These are phyloP conservation scores for Sciurus vulgaris DNA, from an alignment of 2,797 vertebrate species.

Conservation along the genomic window DNA sequence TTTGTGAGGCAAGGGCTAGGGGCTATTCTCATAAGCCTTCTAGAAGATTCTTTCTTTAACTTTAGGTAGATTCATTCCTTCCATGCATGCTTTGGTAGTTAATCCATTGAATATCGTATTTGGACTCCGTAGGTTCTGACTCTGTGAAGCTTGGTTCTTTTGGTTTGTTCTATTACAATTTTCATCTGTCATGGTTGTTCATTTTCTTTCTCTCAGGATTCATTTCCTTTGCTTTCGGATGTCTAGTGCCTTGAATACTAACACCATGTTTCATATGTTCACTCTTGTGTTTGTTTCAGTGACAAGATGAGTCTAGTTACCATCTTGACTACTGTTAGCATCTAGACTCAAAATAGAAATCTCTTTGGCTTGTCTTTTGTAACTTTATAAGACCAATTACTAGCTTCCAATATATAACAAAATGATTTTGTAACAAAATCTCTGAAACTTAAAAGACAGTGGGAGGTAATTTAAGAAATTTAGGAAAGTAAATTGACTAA, in stretches of 20 bases:
- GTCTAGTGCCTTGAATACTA: not conserved
- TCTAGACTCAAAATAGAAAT: not conserved
- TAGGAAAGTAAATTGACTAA: not conserved
- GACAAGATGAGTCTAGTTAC: not conserved
- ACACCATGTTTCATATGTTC: not conserved
- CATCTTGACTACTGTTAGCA: not conserved
- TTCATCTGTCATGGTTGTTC: not conserved
- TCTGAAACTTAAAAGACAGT: not conserved
- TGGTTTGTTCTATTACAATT: not conserved
- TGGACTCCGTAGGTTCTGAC: not conserved
- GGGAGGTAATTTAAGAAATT: not conserved
- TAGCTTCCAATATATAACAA: not conserved
- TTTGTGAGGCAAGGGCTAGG: rapidly evolving
- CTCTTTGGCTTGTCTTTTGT: not conserved
- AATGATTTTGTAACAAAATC: not conserved
- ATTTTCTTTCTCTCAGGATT: not conserved
- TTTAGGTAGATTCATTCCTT: not conserved
- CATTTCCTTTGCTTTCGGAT: not conserved
- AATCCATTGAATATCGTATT: not conserved
- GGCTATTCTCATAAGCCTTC: not conserved
- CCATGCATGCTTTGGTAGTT: not conserved
- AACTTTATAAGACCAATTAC: not conserved
- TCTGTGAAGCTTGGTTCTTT: not conserved
- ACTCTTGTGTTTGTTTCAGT: not conserved
- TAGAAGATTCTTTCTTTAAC: not conserved